Conservation (phyloP, 1,140 invertebrate species). For the Zaprionus gabonicus region DNA sequence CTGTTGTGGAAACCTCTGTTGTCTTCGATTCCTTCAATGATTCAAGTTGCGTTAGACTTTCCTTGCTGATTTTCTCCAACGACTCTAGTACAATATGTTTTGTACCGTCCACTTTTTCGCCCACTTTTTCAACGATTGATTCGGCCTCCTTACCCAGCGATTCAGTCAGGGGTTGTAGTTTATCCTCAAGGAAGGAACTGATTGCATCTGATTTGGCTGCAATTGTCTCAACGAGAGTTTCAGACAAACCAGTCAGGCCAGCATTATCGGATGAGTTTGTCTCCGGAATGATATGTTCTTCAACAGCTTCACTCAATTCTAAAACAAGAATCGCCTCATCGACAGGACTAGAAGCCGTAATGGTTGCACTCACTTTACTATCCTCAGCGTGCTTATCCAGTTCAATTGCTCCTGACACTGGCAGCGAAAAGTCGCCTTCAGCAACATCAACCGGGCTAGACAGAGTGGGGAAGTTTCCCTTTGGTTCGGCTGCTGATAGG, state of each 20-base stretch:
- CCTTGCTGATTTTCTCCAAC: slow-evolving; percentile 43
- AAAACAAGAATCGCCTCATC: slow-evolving; percentile 58
- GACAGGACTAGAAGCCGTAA: slow-evolving; percentile 75
- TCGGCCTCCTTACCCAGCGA: slow-evolving; percentile 23
- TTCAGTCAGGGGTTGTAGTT: slow-evolving; percentile 28
- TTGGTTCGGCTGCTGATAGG: slow-evolving; percentile 25
- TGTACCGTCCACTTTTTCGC: slow-evolving; percentile 34
- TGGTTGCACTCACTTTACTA: slow-evolving; percentile 35
- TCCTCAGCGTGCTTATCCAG: slow-evolving; percentile 52
- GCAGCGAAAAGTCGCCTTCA: slow-evolving; percentile 61
- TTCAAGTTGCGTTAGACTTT: slow-evolving; percentile 44
- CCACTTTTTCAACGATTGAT: slow-evolving; percentile 13
- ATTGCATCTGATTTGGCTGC: slow-evolving; percentile 28
- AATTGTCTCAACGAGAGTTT: slow-evolving; percentile 21
- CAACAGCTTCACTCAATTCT: slow-evolving; percentile 12
- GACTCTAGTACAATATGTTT: slow-evolving; percentile 36
- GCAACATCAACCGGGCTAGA: slow-evolving; percentile 79
- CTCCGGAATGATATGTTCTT: slow-evolving; percentile 50
- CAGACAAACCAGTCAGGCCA: slow-evolving; percentile 14
- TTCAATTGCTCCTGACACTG: slow-evolving; percentile 2
- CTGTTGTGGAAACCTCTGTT: slow-evolving; percentile 27
- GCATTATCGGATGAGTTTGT: slow-evolving; percentile 5
- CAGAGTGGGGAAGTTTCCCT: slow-evolving; percentile 56
- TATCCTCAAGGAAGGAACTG: slow-evolving; percentile 36
- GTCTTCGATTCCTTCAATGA: slow-evolving; percentile 40